Conservation (phyloP, 2,888 invertebrate species). For the Argyresthia goedartella region DNA sequence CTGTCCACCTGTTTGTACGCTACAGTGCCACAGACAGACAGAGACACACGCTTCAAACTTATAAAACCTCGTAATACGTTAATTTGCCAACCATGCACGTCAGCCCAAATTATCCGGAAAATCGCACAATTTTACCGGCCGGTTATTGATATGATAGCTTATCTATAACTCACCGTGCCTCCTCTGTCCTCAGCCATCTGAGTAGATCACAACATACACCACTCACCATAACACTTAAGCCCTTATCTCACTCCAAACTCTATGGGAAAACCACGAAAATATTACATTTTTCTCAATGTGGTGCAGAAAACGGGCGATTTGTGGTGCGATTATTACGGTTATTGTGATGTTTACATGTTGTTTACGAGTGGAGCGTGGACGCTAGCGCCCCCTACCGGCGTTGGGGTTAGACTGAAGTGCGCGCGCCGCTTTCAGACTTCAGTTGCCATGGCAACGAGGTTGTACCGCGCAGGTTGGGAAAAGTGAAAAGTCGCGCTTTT, state of each 20-base stretch:
- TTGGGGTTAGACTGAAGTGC: conserved; percentile 47
- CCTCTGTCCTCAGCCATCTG: conserved; percentile 46
- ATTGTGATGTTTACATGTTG: conserved; percentile 1
- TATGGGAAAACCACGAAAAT: not conserved
- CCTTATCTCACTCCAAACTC: not conserved
- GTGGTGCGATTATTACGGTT: not conserved
- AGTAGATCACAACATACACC: conserved; percentile 12
- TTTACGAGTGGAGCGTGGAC: conserved; percentile 13
- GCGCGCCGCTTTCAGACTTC: conserved; percentile 41
- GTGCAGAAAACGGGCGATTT: not conserved
- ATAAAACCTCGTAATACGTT: no score
- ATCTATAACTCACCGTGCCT: conserved; percentile 36
- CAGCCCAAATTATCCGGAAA: no score
- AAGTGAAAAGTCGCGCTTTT: no score
- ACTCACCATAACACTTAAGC: conserved; percentile 21
- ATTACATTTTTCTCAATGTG: not conserved
- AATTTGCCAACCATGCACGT: no score
- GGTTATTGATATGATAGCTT: no score
- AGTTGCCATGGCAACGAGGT: conserved; percentile 47
- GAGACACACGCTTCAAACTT: no score
- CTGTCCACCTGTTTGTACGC: no score
- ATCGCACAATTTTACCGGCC: no score
- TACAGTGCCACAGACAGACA: no score
- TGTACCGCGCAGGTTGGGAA: conserved; percentile 49
- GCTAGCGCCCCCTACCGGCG: conserved; percentile 34